Conservation (phyloP, 1,140 invertebrate species). For the Solen grandis region DNA sequence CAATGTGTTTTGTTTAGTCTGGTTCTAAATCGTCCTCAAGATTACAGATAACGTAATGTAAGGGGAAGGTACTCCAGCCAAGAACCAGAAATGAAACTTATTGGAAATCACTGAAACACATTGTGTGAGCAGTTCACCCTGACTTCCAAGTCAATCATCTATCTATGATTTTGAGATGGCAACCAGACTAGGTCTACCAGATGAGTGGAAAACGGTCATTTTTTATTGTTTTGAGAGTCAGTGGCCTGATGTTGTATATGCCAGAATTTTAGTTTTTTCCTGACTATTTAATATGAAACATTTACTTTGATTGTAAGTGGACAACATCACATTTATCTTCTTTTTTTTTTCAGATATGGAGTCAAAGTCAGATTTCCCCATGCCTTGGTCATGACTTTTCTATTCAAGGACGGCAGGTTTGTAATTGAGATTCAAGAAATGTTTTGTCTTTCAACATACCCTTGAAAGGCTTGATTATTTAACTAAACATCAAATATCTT, state of each 20-base stretch:
- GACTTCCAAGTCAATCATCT: too few species aligned
- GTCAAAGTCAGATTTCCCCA: constrained; percentile 83
- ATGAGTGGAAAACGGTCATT: neutral
- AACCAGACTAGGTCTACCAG: neutral
- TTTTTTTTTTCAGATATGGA: constrained; percentile 81
- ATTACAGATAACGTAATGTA: too few species aligned
- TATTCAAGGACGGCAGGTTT: constrained; percentile 81
- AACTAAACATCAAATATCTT: neutral
- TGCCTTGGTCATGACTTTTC: constrained; percentile 83
- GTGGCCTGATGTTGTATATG: neutral
- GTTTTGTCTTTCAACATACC: neutral
- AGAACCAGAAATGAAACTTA: too few species aligned
- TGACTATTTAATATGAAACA: neutral
- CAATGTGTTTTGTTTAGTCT: too few species aligned
- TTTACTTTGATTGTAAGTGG: neutral
- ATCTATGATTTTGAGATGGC: too few species aligned
- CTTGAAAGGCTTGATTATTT: too few species aligned
- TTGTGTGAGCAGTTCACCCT: too few species aligned
- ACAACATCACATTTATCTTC: neutral
- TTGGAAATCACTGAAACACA: too few species aligned
- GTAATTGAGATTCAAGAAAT: neutral
- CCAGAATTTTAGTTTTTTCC: neutral
- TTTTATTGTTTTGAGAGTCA: neutral
- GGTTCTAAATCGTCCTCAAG: too few species aligned
- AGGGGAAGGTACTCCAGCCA: too few species aligned